A percentile compares a stretch with the other conserved stretches of the same genome.
Conservation (phyloP, 2,113 vertebrate genomes). For the Thalassarche chlororhynchos region DNA sequence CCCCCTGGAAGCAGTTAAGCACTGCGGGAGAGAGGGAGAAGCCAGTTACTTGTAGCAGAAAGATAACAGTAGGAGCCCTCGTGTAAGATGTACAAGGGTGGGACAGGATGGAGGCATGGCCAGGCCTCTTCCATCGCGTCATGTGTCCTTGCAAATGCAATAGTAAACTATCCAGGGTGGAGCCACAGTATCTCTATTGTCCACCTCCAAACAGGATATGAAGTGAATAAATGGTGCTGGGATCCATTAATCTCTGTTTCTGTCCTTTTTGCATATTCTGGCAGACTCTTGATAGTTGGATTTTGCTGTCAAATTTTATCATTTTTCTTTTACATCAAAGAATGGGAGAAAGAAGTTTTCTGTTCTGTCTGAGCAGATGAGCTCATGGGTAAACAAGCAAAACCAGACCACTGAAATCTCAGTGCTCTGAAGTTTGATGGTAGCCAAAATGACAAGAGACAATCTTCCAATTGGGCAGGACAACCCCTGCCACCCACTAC, state of each 20-base stretch:
- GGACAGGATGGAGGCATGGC: background rate
- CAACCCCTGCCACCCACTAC: background rate
- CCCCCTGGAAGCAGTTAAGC: background rate
- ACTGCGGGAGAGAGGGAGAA: background rate
- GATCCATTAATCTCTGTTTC: background rate
- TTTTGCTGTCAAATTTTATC: constrained; percentile 16
- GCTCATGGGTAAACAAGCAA: background rate
- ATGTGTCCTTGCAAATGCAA: background rate
- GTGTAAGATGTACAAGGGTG: background rate
- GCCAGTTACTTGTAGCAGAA: background rate
- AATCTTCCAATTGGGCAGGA: background rate
- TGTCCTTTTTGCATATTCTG: background rate
- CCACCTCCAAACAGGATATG: background rate
- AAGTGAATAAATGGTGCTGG: background rate
- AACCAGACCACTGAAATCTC: background rate
- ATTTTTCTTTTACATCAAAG: constrained; percentile 11
- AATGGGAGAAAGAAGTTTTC: background rate
- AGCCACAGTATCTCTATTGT: background rate
- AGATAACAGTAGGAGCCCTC: background rate
- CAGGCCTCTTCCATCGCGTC: background rate
- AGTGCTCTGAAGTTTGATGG: background rate
- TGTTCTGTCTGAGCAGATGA: background rate
- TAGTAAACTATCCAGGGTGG: background rate
- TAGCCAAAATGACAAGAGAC: background rate
- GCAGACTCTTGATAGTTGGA: background rate